Base-by-base conservation (phyloP, 2,888 invertebrate species). In the Balanococcus diminutus region DNA sequence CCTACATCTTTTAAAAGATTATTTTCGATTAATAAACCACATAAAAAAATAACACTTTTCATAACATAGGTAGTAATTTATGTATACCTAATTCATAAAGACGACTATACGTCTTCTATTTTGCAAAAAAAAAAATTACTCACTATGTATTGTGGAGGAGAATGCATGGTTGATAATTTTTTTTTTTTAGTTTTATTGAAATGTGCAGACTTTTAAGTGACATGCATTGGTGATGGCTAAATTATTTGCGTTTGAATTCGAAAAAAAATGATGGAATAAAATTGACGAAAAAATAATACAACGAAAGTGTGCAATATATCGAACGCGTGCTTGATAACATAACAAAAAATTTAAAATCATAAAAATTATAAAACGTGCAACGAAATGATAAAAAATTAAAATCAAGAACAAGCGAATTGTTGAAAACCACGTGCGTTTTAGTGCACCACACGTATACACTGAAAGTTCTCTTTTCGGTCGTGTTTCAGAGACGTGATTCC, bases 371-470 rank as follows among this genome's bases (percentile, higher is more conserved):
- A 72, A 84, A 72, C 32, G 67, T 67, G 67, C 36, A 67, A 39
- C 32, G 84, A 84, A 79, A 39, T 67, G 56, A 51, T 39, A 51
- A 51, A 46, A 72, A 84, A 39, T 72, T 61, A 72, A 42, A 84
- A 42, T 39, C 67, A 84, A 84, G 28, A 28, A 72, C 22, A 16
- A 84, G 28, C 72, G 36, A 39, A 42, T 16, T 32, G 22, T 42
- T 42, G 9, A 79, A 36, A 79, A 79, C 79, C 85, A 79, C 85
- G 85, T 85, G 85, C 72, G 75, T 51, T 75, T 79, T 32, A n/a
- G 51, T 79, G 85, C 42, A 72, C 85, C 46, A 85, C 85, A 79
- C 85, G 85, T 75, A 85, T 72, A 85, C 85, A 85, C 85, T 85
- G 85, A 85, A 79, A 25, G 81, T 28, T 82, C n/a, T n/a, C 81